phyloP scores from a whole-genome alignment of 2,797 vertebrate genomes.

The Lagocephalus sceleratus region DNA sequence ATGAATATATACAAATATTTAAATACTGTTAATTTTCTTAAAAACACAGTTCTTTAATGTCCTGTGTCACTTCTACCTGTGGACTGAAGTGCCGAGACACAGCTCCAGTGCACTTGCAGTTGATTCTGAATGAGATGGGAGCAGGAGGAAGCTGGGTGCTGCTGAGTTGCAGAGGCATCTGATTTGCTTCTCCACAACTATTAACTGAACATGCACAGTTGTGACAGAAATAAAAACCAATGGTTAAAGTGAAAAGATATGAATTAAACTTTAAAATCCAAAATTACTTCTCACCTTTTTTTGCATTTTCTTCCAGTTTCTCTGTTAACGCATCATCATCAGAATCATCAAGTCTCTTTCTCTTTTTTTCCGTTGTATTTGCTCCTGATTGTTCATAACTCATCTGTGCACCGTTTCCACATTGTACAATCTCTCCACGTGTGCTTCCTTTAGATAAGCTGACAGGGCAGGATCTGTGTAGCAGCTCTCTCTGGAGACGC shows the following conservation, averaged over 20 bases:
- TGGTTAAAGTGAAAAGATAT: too few relatives aligned
- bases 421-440: slow-evolving; percentile 18
- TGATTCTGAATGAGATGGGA: slow-evolving; percentile 81
- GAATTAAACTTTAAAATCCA: not conserved
- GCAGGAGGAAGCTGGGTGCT: not conserved
- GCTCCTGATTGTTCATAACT: slow-evolving; percentile 8
- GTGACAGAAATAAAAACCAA: not conserved
- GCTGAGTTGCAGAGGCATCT: not conserved
- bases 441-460: not conserved
- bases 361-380: slow-evolving; percentile 28
- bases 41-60: not conserved
- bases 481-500: slow-evolving; percentile 62
- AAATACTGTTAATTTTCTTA: too few relatives aligned
- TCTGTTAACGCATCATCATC: not conserved
- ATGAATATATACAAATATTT: too few relatives aligned
- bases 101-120: slow-evolving; percentile 86
- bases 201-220: slow-evolving; percentile 16
- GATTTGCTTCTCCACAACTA: not conserved
- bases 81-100: slow-evolving; percentile 73
- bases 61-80: slow-evolving; percentile 66
- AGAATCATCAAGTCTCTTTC: slow-evolving; percentile 6
- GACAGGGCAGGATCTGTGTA: slow-evolving; percentile 13
- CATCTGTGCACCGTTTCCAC: not conserved
- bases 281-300: not conserved
- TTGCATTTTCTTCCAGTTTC: slow-evolving; percentile 5